Evolutionary conservation across 1,140 invertebrate genomes (phyloP), one percentile per base, ranked within the genome.

Genomic region (Drosophila ohnishii): DNA sequence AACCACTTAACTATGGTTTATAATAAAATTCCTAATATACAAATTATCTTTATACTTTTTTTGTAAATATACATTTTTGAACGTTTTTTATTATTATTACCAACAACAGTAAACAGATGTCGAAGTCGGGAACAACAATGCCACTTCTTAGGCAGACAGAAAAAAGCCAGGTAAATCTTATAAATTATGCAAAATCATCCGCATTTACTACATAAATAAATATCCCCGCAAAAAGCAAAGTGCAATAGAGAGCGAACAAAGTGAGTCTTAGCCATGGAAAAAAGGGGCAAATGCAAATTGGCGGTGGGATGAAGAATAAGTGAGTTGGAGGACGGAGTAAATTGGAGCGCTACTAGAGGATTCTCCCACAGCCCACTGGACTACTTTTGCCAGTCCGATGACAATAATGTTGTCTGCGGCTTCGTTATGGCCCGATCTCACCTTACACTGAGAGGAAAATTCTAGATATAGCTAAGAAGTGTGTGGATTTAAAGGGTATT

Each of bases 351-450:
- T 75, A 42, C 47, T 55, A 30, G 47, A 65, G 78, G 74, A 85
- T 86, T 86, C 81, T 85, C 81, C 81, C 81, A 85, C 81, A 85
- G 81, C 78, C 81, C 81, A 85, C 64, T 85, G 80, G 80, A 83
- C 80, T 84, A 83, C 73, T 85, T 85, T 80, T 65, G 45, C 45
- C 50, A 55, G 16, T 28, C 42, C 65, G 69, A 70, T 83, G 81
- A 86, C 82, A 85, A 85, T 85, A 86, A 85, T 85, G 82, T 85
- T 86, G 82, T 86, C 81, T 86, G 58, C 25, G 37, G 82, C 82
- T 75, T 85, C 78, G 78, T 86, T 84, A 80, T 75, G 79, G 76
- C 39, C 55, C 34, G 55, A 19, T 48, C 45, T 47, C 13, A 42
- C 56, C 37, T 53, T 53, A 22, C 50, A 53, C 32, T 4, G 3